These are phyloP conservation scores for Rapana venosa DNA, from an alignment of 2,888 invertebrate species.

Conservation along the genomic window DNA sequence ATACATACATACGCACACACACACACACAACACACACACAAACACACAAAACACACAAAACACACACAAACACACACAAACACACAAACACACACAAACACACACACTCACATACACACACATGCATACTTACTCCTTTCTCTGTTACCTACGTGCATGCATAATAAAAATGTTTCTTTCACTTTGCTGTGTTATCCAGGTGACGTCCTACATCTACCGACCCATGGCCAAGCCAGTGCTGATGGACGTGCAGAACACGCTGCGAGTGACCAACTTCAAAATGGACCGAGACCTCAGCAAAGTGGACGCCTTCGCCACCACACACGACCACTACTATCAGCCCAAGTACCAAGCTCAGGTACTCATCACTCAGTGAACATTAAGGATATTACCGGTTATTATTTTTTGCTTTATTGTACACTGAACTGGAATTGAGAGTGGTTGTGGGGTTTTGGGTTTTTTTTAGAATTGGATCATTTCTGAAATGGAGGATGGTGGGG, in stretches of 20 bases:
- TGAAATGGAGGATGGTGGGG: too few relatives aligned
- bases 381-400: too few relatives aligned
- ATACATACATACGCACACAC: not conserved
- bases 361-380: not conserved
- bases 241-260: constrained; percentile 55
- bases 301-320: constrained; percentile 69
- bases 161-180: not conserved
- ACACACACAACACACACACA: constrained; percentile 19
- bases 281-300: constrained; percentile 72
- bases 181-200: not conserved
- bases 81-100: not conserved
- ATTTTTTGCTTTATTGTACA: too few relatives aligned
- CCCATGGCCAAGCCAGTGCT: constrained; percentile 64
- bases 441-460: too few relatives aligned
- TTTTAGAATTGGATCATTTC: too few relatives aligned
- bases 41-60: not conserved
- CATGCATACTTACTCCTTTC: not conserved
- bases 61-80: not conserved
- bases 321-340: constrained; percentile 68
- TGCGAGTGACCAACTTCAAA: constrained; percentile 73
- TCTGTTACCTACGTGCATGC: not conserved
- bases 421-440: too few relatives aligned
- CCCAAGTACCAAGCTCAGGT: constrained; percentile 59
- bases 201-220: constrained; percentile 62
- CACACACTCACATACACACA: not conserved